Evolutionary conservation across 2,888 invertebrate genomes (phyloP).

Genomic region (Linnaemya vulpina): DNA sequence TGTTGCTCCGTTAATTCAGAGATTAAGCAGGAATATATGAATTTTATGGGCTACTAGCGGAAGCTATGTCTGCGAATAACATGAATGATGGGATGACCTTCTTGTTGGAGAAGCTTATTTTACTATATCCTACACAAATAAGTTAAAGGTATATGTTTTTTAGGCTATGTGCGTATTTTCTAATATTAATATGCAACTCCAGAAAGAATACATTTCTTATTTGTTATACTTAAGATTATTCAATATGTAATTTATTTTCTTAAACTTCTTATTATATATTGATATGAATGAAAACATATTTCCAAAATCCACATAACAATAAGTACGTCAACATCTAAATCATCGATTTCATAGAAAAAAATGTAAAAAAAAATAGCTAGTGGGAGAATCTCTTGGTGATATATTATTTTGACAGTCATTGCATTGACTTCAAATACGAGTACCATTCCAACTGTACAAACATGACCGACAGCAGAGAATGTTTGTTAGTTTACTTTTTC

Average conservation of each 20-base stretch:
- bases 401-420: conserved; percentile 59
- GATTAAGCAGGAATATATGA: no score
- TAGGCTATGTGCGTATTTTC: no score
- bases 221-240: background rate
- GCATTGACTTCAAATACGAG: conserved; percentile 62
- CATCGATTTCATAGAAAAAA: conserved; percentile 34
- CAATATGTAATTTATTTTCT: background rate
- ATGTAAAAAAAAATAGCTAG: conserved; percentile 14
- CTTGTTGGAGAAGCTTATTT: no score
- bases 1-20: no score
- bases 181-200: no score
- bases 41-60: no score
- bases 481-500: conserved; percentile 13
- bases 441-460: conserved; percentile 51
- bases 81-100: no score
- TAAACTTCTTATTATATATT: conserved; percentile 11
- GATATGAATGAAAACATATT: conserved; percentile 63
- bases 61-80: no score
- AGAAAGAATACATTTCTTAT: no score
- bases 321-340: conserved; percentile 20
- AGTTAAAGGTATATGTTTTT: no score
- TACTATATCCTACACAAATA: no score
- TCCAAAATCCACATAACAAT: conserved; percentile 15
- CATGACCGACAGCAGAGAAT: background rate
- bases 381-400: conserved; percentile 46